Conservation (phyloP, 2,797 vertebrate species). For the Tauraco hartlaubi region DNA sequence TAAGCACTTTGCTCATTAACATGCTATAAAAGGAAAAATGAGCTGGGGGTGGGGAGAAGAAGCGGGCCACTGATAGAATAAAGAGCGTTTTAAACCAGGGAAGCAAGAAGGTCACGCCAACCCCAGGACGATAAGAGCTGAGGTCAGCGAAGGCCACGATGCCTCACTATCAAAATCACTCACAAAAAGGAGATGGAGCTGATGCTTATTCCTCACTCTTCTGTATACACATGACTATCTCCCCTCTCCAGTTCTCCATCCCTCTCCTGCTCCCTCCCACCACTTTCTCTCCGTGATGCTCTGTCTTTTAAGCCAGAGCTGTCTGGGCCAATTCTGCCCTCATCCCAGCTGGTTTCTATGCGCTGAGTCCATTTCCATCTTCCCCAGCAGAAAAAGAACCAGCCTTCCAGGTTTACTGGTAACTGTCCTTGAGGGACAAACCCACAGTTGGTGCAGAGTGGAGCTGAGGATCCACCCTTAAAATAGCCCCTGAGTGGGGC, state of each 20-base stretch:
- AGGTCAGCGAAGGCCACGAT: constrained; percentile 22
- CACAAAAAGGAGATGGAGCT: constrained; percentile 40
- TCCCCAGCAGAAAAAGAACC: neutral
- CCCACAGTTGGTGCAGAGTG: neutral
- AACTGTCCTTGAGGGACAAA: constrained; percentile 8
- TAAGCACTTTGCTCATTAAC: constrained; percentile 71
- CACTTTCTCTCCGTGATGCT: neutral
- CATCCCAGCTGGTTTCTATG: neutral
- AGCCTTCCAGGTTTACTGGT: neutral
- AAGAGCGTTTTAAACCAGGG: constrained; percentile 49
- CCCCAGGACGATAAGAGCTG: constrained; percentile 29
- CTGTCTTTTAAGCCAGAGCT: neutral
- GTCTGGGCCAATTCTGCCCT: neutral
- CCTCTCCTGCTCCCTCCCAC: neutral
- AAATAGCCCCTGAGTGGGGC: neutral
- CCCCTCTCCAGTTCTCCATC: neutral
- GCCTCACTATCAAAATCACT: neutral
- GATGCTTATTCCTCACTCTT: neutral
- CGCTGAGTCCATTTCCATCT: neutral
- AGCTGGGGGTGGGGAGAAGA: constrained; percentile 20
- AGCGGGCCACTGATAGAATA: constrained; percentile 37
- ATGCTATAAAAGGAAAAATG: constrained; percentile 61
- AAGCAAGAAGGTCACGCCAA: constrained; percentile 57
- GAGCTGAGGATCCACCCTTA: neutral
- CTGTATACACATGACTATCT: neutral